phyloP scores from a whole-genome alignment of 2,888 invertebrate species.

The Plusia festucae region DNA sequence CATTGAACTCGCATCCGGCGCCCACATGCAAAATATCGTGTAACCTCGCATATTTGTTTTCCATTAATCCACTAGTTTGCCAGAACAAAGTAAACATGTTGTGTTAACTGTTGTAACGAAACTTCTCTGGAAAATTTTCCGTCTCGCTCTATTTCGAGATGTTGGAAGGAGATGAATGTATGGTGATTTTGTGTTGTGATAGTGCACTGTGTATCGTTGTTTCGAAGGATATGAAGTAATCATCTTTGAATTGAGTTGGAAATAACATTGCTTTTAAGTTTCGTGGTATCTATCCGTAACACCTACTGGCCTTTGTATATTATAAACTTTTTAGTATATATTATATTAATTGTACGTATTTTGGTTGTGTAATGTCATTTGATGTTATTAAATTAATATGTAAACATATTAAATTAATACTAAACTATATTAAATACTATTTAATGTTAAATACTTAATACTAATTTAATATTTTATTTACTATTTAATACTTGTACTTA shows the following conservation, averaged over 20 bases:
- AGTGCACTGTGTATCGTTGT: slow-evolving; percentile 41
- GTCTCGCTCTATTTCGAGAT: slow-evolving; percentile 28
- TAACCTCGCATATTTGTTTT: slow-evolving; percentile 69
- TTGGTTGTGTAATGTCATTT: too few relatives aligned
- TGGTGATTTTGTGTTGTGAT: slow-evolving; percentile 43
- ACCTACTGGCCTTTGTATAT: neutral
- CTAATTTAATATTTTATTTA: too few relatives aligned
- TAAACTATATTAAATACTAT: too few relatives aligned
- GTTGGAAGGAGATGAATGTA: slow-evolving; percentile 31
- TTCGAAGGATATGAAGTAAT: slow-evolving; percentile 48
- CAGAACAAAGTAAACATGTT: slow-evolving; percentile 62
- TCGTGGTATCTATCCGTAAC: neutral
- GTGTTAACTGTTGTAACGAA: slow-evolving; percentile 55
- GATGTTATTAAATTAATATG: too few relatives aligned
- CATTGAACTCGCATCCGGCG: slow-evolving; percentile 34
- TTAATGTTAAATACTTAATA: too few relatives aligned
- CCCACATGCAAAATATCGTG: slow-evolving; percentile 59
- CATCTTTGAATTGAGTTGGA: slow-evolving; percentile 42
- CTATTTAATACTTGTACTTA: too few relatives aligned
- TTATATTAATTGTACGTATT: too few relatives aligned
- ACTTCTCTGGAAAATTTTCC: slow-evolving; percentile 43
- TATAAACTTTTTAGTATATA: neutral
- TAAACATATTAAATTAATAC: too few relatives aligned
- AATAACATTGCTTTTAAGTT: slow-evolving; percentile 24
- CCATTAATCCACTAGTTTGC: slow-evolving; percentile 70